Percentiles rank a stretch among this genome's conserved stretches.
Conservation (phyloP, 2,888 invertebrate species). For the Bembecia ichneumoniformis region DNA sequence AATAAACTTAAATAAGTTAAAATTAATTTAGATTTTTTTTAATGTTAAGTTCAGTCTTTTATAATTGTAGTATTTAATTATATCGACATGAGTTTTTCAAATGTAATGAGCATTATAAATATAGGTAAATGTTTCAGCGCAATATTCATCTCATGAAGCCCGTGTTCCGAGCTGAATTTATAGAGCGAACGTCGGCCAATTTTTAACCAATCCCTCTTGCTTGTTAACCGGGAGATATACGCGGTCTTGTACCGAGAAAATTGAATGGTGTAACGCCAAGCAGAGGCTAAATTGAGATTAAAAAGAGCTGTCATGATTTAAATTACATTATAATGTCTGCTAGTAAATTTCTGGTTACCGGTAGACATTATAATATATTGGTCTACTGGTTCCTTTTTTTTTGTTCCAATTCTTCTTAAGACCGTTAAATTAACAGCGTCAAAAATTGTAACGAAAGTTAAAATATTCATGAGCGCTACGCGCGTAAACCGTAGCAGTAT, state of each 20-base stretch:
- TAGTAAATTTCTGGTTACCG: too few species aligned
- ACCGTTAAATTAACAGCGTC: too few species aligned
- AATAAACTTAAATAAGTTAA: too few species aligned
- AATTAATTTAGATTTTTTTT: too few species aligned
- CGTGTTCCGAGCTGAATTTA: conserved; percentile 28
- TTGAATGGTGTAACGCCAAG: conserved; percentile 7
- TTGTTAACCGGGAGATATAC: conserved; percentile 36
- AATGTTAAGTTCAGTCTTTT: not conserved
- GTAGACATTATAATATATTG: too few species aligned
- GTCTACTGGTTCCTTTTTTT: too few species aligned
- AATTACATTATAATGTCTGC: too few species aligned
- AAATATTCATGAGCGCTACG: too few species aligned
- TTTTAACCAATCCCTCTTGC: conserved; percentile 52
- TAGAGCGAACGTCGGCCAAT: conserved; percentile 45
- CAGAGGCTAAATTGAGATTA: not conserved
- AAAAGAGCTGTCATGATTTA: not conserved
- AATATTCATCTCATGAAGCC: conserved; percentile 8
- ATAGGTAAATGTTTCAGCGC: not conserved
- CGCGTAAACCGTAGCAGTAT: too few species aligned
- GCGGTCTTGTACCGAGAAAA: conserved; percentile 9
- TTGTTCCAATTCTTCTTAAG: too few species aligned
- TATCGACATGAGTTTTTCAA: not conserved
- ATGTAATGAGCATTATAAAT: conserved; percentile 11
- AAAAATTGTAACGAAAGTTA: too few species aligned
- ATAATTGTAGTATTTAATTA: not conserved